Evolutionary conservation across 2,113 vertebrate genomes (phyloP).

Genomic region (Macrotus californicus): DNA sequence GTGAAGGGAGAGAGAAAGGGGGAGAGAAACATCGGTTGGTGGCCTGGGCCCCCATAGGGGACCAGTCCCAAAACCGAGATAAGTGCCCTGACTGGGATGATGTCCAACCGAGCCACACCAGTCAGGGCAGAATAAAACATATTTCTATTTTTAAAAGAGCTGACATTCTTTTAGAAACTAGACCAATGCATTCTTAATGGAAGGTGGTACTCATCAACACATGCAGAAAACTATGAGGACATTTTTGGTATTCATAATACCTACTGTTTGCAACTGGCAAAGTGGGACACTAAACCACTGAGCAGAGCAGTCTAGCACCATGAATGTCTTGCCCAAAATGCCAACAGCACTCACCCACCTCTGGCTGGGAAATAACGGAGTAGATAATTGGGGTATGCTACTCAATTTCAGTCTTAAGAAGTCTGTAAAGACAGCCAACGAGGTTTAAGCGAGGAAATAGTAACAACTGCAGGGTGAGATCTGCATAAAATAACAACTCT

Average conservation of each 20-base stretch:
- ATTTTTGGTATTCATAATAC: background rate
- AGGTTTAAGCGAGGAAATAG: background rate
- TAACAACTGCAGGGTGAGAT: background rate
- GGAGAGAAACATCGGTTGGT: too few species aligned
- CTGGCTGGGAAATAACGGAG: background rate
- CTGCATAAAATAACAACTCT: background rate
- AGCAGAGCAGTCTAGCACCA: background rate
- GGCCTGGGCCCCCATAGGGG: too few species aligned
- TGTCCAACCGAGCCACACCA: too few species aligned
- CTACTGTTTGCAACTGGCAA: background rate
- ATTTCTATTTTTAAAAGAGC: background rate
- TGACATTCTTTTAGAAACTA: conserved; percentile 5
- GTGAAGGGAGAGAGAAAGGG: too few species aligned
- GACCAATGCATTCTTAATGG: background rate
- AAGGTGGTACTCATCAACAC: background rate
- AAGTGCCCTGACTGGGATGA: too few species aligned
- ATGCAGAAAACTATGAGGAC: background rate
- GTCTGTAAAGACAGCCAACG: background rate
- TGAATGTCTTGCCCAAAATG: background rate
- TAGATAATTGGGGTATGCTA: background rate
- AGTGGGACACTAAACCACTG: background rate
- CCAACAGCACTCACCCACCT: background rate
- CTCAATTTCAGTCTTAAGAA: conserved; percentile 6
- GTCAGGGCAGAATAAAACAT: background rate
- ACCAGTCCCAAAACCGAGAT: too few species aligned